A percentile compares a stretch with the other conserved stretches of the same genome.
phyloP scores from a whole-genome alignment of 2,888 invertebrate species.

The Cheiracanthium punctorium region DNA sequence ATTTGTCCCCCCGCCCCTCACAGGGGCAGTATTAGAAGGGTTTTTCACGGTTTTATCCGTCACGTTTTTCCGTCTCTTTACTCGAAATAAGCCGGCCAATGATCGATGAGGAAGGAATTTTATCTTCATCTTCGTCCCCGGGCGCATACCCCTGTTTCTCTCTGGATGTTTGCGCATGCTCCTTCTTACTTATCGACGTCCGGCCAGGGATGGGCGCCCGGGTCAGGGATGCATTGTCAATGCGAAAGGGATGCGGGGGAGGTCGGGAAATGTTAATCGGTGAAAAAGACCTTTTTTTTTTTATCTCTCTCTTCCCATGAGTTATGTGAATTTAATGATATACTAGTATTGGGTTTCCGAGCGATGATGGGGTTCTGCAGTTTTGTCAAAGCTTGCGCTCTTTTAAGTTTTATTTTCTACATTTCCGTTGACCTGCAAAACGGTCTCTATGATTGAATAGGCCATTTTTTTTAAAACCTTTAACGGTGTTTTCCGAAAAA shows the following conservation, averaged over 20 bases:
- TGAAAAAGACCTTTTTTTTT: too few species aligned
- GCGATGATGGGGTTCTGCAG: too few species aligned
- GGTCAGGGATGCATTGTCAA: constrained; percentile 2
- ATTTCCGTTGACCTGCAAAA: too few species aligned
- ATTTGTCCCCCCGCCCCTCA: neutral
- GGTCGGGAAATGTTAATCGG: neutral
- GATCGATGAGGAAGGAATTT: neutral
- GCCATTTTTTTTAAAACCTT: too few species aligned
- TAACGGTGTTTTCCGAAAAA: too few species aligned
- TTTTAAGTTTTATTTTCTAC: too few species aligned
- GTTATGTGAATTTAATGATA: too few species aligned
- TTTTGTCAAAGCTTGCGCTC: too few species aligned
- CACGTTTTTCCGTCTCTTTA: neutral
- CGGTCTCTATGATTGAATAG: too few species aligned
- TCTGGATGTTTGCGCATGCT: neutral
- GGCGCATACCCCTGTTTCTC: too few species aligned
- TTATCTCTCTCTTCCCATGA: too few species aligned
- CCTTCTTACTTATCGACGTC: neutral
- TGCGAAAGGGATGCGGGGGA: neutral
- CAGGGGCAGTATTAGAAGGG: neutral
- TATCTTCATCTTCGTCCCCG: neutral
- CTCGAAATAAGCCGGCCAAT: neutral
- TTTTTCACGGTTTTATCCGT: neutral
- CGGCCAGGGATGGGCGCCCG: neutral
- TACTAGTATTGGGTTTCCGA: too few species aligned